Conservation (phyloP, 2,113 vertebrate species). For the Myiozetetes cayanensis region DNA sequence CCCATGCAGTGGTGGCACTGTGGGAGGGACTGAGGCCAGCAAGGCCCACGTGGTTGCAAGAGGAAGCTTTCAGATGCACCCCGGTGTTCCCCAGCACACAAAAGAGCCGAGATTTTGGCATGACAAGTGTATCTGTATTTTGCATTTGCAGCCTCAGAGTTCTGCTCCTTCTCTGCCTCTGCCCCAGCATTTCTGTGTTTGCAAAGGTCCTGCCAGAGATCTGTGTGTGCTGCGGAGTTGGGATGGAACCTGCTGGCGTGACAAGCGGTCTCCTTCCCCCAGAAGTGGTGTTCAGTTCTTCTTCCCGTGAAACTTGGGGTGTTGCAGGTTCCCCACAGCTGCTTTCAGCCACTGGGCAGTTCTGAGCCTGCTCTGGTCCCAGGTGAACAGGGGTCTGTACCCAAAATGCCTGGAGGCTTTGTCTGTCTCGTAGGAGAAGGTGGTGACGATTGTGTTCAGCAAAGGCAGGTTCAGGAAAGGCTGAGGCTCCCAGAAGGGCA, state of each 20-base stretch:
- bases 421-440: constrained; percentile 36
- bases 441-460: background rate
- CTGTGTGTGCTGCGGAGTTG: background rate
- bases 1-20: fast-evolving
- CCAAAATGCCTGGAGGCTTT: constrained; percentile 54
- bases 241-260: background rate
- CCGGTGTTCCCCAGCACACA: background rate
- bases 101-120: background rate
- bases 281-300: background rate
- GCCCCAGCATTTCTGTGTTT: background rate
- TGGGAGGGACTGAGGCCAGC: background rate
- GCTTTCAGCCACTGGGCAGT: constrained; percentile 9
- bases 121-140: background rate
- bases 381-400: constrained; percentile 35
- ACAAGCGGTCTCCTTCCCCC: background rate
- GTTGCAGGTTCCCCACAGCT: background rate
- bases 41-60: background rate
- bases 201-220: background rate
- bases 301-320: background rate
- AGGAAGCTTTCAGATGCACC: background rate
- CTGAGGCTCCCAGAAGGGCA: constrained; percentile 20
- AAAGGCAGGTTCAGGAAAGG: constrained; percentile 20
- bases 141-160: background rate
- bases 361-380: constrained; percentile 46
- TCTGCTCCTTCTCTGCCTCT: background rate